Base-by-base conservation (phyloP, 64 coral and sea anemone genomes). In the Platygyra sinensis region DNA sequence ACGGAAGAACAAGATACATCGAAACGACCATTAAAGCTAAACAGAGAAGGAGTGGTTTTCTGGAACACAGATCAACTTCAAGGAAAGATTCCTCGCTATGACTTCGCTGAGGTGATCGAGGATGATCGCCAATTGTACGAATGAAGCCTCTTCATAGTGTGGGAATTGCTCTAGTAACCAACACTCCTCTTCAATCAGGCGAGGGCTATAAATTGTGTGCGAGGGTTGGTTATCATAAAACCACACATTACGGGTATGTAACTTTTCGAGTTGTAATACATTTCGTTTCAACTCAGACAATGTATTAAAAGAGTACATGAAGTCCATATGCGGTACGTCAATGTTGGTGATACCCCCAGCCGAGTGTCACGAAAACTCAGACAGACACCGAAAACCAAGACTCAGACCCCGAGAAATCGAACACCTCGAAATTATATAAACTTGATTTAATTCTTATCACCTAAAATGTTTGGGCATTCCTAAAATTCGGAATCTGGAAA, bases 201-300 rank as follows among this genome's bases (percentile, higher is more conserved):
- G 86, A 79, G 73, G 15, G 28, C 1, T 17, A 78, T 6, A 36
- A 59, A 38, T 65, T 96, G 10, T 62, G 86, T 19, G 28, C 57
- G 8, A 72, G 90, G 20, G 90, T 92, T 77, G 94, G 94, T 36
- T 89, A 78, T 52, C 7, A 71, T 8, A 96, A 96, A 22, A 69
- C 78, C 1, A 96, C 94, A 29, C 86, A 92, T 77, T 96, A 96
- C 69, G 94, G 94, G 94, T 96, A 88, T 51, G 72, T 90, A 9
- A 3, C 32, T 59, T 65, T 32, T 10, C 24, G 42, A 25, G 12
- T 74, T 88, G 1, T 67, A 30, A 0, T 75, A 55, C 52, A 14
- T 57, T 46, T 46, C 42, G 42, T 46, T 8, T 46, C 42, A 8
- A 46, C 42, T 46, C 42, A 46, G 42, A 46, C 0, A 46, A 46